Base-by-base conservation (phyloP, 1,140 invertebrate species). In the Panulirus ornatus region DNA sequence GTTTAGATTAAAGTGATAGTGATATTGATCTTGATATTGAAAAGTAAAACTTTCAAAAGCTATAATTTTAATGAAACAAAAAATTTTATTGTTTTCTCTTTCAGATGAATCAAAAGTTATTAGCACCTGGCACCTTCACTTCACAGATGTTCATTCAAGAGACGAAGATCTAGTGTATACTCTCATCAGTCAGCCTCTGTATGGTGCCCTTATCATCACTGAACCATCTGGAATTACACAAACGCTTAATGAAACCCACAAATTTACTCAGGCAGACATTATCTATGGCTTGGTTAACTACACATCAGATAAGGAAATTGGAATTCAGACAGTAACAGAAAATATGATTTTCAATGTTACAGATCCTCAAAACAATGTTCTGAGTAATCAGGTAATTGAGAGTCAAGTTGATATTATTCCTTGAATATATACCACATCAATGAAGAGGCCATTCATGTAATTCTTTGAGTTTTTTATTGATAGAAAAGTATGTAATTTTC, bases 341-440 rank as follows among this genome's bases (percentile, higher is more conserved):
- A 83, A 76, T 16, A 51, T 92, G 47, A 34, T 87, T 30, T 92
- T 92, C 66, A 92, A 94, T 88, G 93, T 94, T 0, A 93, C 94
- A 36, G 94, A 94, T 93, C 93, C 94, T 1, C 91, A 93, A 40
- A 94, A 94, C 90, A 92, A 92, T 83, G 93, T 94, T 34, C 93
- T 94, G 9, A 91, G 93, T 11, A 90, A 92, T 73, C 91, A 92
- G 88, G 91, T 92, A 42, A 84, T 54, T 86, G 40, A 9, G 0
- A 22, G 19, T 51, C 5, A n/a, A 47, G 22, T 2, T 70, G n/a
- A n/a, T n/a, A n/a, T n/a, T n/a, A n/a, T n/a, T n/a, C n/a, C n/a
- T n/a, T n/a, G n/a, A n/a, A n/a, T n/a, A n/a, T n/a, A n/a, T n/a
- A n/a, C n/a, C n/a, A n/a, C n/a, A n/a, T n/a, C n/a, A n/a, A n/a